Base-by-base conservation (phyloP, 2,113 vertebrate genomes). In the Stigmatopora nigra region DNA sequence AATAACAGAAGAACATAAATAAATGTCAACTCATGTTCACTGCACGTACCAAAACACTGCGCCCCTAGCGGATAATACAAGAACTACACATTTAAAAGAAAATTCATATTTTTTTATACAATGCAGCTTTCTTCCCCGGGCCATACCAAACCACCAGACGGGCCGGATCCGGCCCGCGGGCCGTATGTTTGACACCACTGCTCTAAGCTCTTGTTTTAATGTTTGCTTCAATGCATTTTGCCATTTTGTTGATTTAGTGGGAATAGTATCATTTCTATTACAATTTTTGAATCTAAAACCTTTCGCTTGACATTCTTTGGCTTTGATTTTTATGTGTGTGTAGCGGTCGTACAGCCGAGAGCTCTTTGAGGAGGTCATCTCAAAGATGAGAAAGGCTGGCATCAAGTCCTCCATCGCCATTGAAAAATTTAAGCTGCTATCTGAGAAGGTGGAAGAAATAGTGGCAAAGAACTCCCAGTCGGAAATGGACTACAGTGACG, bases 401-500 rank as follows among this genome's bases (percentile, higher is more conserved):
- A 99, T 99, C 82, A 99, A 99, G 59, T 98, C 97, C 17, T 98
- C 94, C 3, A 99, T 99, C 65, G 97, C 96, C 25, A 97, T 99
- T 77, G 97, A 99, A 81, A 98, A 98, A 87, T 99, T 99, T 81
- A 97, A 95, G 79, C 94, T 99, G 72, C 91, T 99, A 36, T 94
- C 91, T 0, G 96, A 98, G 78, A 98, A 95, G 45, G 96, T 99
- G 66, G 96, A 98, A 60, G 95, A 98, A 82, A 99, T 97, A 1
- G 96, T 99, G 17, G 95, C 95, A 69, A 94, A 92, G 87, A 99
- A 98, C 1, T 97, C 94, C 7, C 95, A 96, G 2, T 97, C 96
- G 1, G 96, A 99, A 72, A 95, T 98, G 22, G 97, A 99, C 90
- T 99, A 99, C 89, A 96, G 96, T 0, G 96, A 99, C 1, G 97